Evolutionary conservation across 2,888 invertebrate species (phyloP), one percentile per base, ranked within the genome.

Genomic region (Augochlorella aurata): DNA sequence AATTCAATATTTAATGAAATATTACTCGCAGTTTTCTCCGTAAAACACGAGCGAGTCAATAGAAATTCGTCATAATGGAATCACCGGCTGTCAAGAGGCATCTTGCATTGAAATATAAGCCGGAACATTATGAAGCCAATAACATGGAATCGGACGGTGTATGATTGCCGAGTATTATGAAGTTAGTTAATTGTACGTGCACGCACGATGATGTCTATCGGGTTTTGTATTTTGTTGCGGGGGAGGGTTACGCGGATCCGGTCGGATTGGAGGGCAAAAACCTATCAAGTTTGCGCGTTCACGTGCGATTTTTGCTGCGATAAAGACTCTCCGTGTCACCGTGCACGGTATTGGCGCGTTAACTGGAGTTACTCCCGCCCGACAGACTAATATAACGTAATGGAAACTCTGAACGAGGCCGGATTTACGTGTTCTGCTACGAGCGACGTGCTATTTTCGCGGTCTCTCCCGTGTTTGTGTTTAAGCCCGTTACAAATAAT

Each of bases 401-500:
- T 85, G 83, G 84, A 82, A 83, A 85, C 78, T 83, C 81, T 68
- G 88, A 88, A 86, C 82, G 87, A 84, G 73, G 24, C 14, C 76
- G 87, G 83, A 87, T 89, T 86, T 85, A 78, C 85, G 88, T 83
- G 87, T 89, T 81, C 80, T 63, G 73, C 73, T 81, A 67, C 75
- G 81, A 89, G 87, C 86, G 89, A 88, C 82, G 38, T 5, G 84
- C 85, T 67, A 87, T 86, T 89, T 89, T 87, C 85, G 77, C 63
- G 79, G 54, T 47, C 65, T 50, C 61, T 63, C 77, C 58, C 69
- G 69, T 66, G 70, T 74, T 69, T 67, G 52, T 77, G 63, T 82
- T 88, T 87, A 87, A 89, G 77, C 82, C 29, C 77, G 79, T 83
- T 74, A 66, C 86, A 85, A 89, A 88, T 88, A 89, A 88, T 85